Base-by-base conservation (phyloP, 2,888 invertebrate species). In the Tridacna gigas region DNA sequence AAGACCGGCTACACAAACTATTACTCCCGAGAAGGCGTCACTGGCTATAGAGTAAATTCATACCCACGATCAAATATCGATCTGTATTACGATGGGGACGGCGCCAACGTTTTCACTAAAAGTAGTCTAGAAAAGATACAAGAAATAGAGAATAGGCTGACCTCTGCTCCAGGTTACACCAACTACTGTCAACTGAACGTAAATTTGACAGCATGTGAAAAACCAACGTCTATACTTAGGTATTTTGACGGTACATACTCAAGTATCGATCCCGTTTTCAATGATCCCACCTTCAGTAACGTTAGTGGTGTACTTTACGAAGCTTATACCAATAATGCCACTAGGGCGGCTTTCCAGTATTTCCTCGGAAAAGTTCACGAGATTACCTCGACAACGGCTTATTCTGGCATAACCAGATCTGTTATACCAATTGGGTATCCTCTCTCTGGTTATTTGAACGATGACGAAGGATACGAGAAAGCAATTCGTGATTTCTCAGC, bases 191-290 rank as follows among this genome's bases (percentile, higher is more conserved):
- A 86, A 26, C 22, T 83, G 45, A 61, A 84, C 18, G 48, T 48
- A n/a, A 51, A 61, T 15, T 37, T 78, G 20, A 47, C 77, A 0
- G 77, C 66, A 0, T 91, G 91, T 78, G 78, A 82, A 26, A 84
- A 84, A 11, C 88, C 89, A 0, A 79, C 75, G 12, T 92, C 92
- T 12, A 80, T 91, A 11, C 79, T 91, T 37, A 82, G 91, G 0
- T 91, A 86, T 65, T 92, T 92, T 74, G 92, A 92, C 77, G 92
- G 92, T 0, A 89, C 91, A 0, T 88, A 81, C 69, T 65, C 88
- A 9, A 56, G 47, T 37, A 37, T 90, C 0, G 77, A 83, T 73
- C 71, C 90, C 0, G 81, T 80, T 0, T 92, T 92, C 65, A 86
- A 90, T 69, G 91, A 92, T 80, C 84, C 91, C 7, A 85, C 85